Base-by-base conservation (phyloP, 2,797 vertebrate genomes). In the Meda fulgida region DNA sequence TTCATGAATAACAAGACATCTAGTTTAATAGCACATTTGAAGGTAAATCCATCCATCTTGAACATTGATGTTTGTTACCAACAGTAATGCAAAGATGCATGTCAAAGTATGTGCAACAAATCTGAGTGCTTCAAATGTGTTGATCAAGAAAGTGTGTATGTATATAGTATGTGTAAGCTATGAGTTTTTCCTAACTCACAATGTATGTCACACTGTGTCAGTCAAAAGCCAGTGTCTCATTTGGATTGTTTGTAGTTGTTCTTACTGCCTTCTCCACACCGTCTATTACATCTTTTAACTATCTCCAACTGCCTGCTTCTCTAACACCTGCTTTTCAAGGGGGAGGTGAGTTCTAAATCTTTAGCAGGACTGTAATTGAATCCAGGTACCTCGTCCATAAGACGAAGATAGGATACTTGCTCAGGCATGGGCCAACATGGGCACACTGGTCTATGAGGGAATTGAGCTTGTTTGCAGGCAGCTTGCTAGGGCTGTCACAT, bases 401-500 rank as follows among this genome's bases (percentile, higher is more conserved):
- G 66, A 69, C 65, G 40, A 11, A 40, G 75, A 85, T 81, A 48
- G 67, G 81, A 83, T 65, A 72, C 38, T 84, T 73, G 67, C 79
- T 78, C 84, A 87, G 80, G 75, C 81, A 80, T 60, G 84, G 87
- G 51, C 51, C 83, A 66, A 76, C 43, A 78, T 77, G 38, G 77
- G 51, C 72, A 82, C 21, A 29, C 21, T 65, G 76, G 80, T 69
- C 26, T 79, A 66, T 43, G 80, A 69, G 83, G 55, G 83, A 85
- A 83, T 78, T 69, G 80, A 72, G 72, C 83, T 81, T 87, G 86
- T 87, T 84, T 81, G n/a, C 40, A 71, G 65, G 84, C 81, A 85
- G 84, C 79, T 78, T 73, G 84, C 63, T 83, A 46, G 67, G 83
- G 85, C 86, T 87, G 88, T 85, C 86, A 88, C 73, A 78, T 85